Evolutionary conservation across 2,888 invertebrate genomes (phyloP).

Genomic region (Tricholauxania praeusta): DNA sequence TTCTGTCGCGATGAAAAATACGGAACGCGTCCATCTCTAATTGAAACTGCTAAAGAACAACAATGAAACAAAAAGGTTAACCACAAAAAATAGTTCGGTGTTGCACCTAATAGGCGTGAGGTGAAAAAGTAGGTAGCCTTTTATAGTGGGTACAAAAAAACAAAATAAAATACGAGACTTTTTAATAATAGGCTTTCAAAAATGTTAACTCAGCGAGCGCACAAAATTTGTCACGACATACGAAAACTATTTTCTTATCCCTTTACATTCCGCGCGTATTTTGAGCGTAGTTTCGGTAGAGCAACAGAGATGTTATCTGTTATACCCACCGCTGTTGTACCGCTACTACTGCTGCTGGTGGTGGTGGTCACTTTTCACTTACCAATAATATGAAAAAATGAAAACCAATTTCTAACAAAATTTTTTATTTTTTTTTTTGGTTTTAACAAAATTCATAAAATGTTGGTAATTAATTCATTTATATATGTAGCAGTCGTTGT

Average conservation of each 20-base stretch:
- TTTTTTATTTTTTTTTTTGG: slow-evolving; percentile 12
- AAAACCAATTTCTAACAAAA: slow-evolving; percentile 17
- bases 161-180: slow-evolving; percentile 38
- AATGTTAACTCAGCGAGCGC: slow-evolving; percentile 56
- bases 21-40: too few relatives aligned
- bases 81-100: slow-evolving; percentile 24
- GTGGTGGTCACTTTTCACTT: slow-evolving; percentile 21
- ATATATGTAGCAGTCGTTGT: slow-evolving; percentile 42
- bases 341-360: background rate
- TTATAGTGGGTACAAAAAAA: background rate
- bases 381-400: background rate
- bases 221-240: slow-evolving; percentile 63
- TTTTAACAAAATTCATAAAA: slow-evolving; percentile 53
- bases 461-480: slow-evolving; percentile 65
- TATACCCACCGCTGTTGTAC: background rate
- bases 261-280: background rate
- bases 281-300: slow-evolving; percentile 4
- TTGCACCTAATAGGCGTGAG: background rate
- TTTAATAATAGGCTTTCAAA: slow-evolving; percentile 61
- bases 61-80: slow-evolving; percentile 34
- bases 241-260: slow-evolving; percentile 33
- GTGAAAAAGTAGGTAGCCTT: background rate
- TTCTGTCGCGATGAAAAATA: too few relatives aligned
- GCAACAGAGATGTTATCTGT: too few relatives aligned
- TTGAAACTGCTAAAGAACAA: too few relatives aligned